phyloP scores from a whole-genome alignment of 2,797 vertebrate genomes.

The Momotus momota region DNA sequence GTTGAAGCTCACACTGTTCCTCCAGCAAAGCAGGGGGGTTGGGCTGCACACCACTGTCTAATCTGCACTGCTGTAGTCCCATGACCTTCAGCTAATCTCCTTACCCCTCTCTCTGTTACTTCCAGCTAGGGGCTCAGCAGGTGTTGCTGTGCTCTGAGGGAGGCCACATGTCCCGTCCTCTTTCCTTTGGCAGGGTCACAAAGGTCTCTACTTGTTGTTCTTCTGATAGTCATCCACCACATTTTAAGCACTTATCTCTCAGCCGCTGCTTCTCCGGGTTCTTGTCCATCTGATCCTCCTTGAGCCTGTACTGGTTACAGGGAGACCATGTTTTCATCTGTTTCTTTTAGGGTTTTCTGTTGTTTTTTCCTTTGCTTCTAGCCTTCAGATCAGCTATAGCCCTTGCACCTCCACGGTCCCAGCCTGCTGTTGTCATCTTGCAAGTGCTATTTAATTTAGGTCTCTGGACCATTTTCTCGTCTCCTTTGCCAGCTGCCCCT shows the following conservation, averaged over 20 bases:
- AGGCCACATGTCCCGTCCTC: rapidly evolving
- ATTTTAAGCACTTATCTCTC: neutral
- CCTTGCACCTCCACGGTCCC: neutral
- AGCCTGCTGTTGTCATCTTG: neutral
- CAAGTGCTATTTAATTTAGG: slow-evolving; percentile 1
- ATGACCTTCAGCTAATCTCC: slow-evolving; percentile 35
- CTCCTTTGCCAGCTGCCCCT: neutral
- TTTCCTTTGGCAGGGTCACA: neutral
- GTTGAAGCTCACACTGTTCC: rapidly evolving
- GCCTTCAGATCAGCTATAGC: neutral
- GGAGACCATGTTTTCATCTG: neutral
- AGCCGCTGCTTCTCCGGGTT: neutral
- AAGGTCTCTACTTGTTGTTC: neutral
- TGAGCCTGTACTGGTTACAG: neutral
- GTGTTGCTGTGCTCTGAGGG: neutral
- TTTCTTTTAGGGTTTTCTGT: neutral
- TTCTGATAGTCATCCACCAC: neutral
- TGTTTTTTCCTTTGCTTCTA: neutral
- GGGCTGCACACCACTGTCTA: neutral
- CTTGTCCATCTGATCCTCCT: neutral
- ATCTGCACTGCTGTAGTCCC: neutral
- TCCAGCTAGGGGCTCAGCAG: neutral
- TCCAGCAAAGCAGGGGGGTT: neutral
- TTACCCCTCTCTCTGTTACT: neutral
- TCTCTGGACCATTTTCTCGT: neutral